Base-by-base conservation (phyloP, 2,113 vertebrate genomes). In the Oncorhynchus mykiss region DNA sequence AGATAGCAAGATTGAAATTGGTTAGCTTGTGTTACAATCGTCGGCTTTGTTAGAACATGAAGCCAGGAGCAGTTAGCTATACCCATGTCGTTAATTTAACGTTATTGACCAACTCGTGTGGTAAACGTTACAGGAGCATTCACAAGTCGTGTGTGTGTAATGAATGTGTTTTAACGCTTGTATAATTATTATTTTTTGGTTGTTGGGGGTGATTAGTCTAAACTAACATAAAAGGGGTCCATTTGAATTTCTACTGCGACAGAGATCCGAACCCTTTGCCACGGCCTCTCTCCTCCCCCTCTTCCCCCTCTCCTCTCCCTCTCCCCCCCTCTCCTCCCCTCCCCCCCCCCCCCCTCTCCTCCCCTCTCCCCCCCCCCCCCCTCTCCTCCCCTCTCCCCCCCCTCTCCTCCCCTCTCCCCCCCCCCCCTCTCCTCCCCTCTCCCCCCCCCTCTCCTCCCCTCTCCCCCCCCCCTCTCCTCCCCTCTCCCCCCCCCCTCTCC, bases 361-460 rank as follows among this genome's bases (percentile, higher is more conserved):
- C 25, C 2, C 2, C 0, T 2, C 25, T 2, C 25, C 2, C 2
- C 25, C 2, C 1, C 1, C 1, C 24, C 25, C 25, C 2, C 25
- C 25, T 2, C 25, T 2, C 2, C 25, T 2, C 25, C 2, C 0
- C 25, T 2, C 25, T 2, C 25, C 25, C 25, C 25, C 0, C 2
- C 25, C 0, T 2, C 2, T 0, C 4, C 5, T 71, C 66, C 25
- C 25, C 2, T 2, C 2, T 2, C 25, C 25, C 0, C 25, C 0
- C 25, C 25, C 25, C 25, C 25, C 2, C 0, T n/a, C n/a, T n/a
- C n/a, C n/a, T n/a, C n/a, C n/a, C 25, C 25, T 25, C 25, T 1
- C 25, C 1, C 31, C 67, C 12, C 5, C 3, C 0, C 25, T 1
- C 1, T 1, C n/a, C n/a, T n/a, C n/a, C 24, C 1, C 24, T 25